Conservation (phyloP, 2,113 vertebrate species). For the Meleagris gallopavo region DNA sequence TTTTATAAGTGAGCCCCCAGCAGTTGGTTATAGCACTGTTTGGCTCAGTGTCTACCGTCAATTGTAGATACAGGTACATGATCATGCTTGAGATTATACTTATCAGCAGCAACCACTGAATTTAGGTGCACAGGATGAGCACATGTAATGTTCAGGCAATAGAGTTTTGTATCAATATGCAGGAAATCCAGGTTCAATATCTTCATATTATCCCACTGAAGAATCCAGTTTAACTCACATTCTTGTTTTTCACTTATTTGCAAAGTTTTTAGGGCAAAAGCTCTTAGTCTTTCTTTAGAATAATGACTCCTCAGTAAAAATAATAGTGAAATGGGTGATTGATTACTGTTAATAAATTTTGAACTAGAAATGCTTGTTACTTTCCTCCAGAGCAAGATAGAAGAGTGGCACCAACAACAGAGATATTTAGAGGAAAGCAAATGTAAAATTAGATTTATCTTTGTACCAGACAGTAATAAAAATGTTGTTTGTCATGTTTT, state of each 20-base stretch:
- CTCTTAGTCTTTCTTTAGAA: not conserved
- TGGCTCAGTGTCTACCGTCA: not conserved
- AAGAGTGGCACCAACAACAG: not conserved
- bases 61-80: not conserved
- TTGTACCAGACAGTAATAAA: not conserved
- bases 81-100: not conserved
- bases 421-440: not conserved
- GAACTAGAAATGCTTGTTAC: not conserved
- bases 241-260: not conserved
- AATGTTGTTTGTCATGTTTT: not conserved
- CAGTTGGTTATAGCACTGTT: not conserved
- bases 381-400: not conserved
- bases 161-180: not conserved
- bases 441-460: not conserved
- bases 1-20: not conserved
- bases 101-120: not conserved
- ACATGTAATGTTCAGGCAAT: not conserved
- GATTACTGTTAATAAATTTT: not conserved
- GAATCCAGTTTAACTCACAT: not conserved
- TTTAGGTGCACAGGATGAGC: not conserved
- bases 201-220: not conserved
- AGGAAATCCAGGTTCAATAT: not conserved
- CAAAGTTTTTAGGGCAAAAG: not conserved
- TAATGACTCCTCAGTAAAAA: not conserved
- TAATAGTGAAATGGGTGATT: not conserved